Conservation (phyloP, 2,797 vertebrate genomes). For the Tokudaia tokunoshimensis region DNA sequence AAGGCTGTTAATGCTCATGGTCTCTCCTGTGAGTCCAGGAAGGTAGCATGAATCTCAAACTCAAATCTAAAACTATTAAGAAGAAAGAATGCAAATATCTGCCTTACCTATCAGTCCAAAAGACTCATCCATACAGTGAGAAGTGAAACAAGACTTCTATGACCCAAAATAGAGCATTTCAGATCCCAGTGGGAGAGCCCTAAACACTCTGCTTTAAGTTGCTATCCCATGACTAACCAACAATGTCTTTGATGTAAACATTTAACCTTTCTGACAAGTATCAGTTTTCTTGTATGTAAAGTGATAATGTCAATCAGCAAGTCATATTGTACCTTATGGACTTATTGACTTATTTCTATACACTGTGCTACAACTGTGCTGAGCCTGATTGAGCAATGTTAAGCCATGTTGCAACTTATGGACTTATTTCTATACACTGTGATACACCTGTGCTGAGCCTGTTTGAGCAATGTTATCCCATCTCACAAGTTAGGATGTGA, state of each 20-base stretch:
- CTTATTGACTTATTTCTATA: not conserved
- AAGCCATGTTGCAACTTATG: not conserved
- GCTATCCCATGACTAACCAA: not conserved
- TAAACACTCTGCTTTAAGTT: conserved; percentile 8
- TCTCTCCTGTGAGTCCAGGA: not conserved
- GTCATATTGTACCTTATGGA: not conserved
- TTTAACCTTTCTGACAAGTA: not conserved
- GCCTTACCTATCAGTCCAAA: not conserved
- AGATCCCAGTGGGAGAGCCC: not conserved
- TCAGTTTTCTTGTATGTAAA: conserved; percentile 3
- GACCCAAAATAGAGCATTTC: not conserved
- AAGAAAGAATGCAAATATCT: not conserved
- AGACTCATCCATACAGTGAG: conserved; percentile 2
- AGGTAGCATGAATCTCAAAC: not conserved
- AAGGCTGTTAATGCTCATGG: not conserved
- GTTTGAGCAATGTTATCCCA: not conserved
- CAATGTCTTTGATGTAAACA: not conserved
- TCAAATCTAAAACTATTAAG: conserved; percentile 15
- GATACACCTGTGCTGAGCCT: not conserved
- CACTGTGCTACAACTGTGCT: not conserved
- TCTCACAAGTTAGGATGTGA: conserved; percentile 18
- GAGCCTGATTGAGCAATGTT: not conserved
- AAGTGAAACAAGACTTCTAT: not conserved
- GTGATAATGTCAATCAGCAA: not conserved
- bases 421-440: not conserved